Evolutionary conservation across 2,113 vertebrate species (phyloP), one percentile per base, ranked within the genome.

Genomic region (Caretta caretta): DNA sequence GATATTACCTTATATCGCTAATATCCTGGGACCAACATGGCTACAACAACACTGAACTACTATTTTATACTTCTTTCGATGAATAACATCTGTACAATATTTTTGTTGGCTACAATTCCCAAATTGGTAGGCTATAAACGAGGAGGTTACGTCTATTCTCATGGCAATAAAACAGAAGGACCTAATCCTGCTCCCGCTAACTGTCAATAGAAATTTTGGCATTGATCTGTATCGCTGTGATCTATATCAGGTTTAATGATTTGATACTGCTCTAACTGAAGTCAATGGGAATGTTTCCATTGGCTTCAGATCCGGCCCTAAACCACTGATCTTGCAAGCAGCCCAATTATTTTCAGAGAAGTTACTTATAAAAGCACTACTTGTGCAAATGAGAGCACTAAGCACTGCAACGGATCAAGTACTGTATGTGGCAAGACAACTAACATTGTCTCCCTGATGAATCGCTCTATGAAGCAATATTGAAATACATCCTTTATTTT

Each of bases 291-390:
- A 88, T 7, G 42, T 82, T 88, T 88, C 24, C 79, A n/a, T 0
- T 0, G 69, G 24, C 35, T 76, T 90, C 49, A 80, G 19, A 93
- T 53, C 6, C 69, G 81, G 53, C 25, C 78, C 87, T 48, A n/a
- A 82, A 80, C 65, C 85, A 92, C 51, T 80, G 76, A 96, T 42
- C 84, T 95, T 92, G 48, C 42, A n/a, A 90, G 88, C 35, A 76
- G 65, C 27, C 19, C 24, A 57, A 57, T 76, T 62, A 65, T 29
- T 92, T 93, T 24, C 87, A 92, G 19, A 69, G 83, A 83, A 76
- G 42, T 53, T 48, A 80, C 56, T 83, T 90, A 16, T 31, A 57
- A 57, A 57, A 57, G 17, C 27, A 57, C 56, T 27, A 57, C 24
- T 56, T 56, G 19, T 93, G 38, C 8, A 76, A 24, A 72, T 16